Percentiles rank a stretch among this genome's conserved stretches.
phyloP scores from a whole-genome alignment of 2,113 vertebrate genomes.

The Gopherus flavomarginatus region DNA sequence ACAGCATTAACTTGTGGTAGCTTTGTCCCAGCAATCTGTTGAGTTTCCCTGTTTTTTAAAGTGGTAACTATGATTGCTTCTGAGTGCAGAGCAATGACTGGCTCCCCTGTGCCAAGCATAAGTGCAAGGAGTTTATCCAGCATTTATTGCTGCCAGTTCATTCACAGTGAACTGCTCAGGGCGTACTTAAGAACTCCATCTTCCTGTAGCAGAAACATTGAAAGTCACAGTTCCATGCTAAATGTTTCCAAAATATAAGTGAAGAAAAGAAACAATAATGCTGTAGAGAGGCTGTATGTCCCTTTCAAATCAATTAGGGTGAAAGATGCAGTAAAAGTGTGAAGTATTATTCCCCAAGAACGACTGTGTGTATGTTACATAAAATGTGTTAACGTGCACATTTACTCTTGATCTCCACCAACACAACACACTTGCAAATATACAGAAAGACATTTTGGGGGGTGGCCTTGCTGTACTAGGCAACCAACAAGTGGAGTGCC shows the following conservation, averaged over 20 bases:
- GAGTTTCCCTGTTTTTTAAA: constrained; percentile 19
- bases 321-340: constrained; percentile 19
- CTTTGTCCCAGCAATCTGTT: constrained; percentile 6
- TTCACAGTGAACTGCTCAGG: neutral
- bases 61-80: constrained; percentile 30
- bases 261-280: neutral
- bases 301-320: constrained; percentile 14
- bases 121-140: neutral
- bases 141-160: neutral
- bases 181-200: neutral
- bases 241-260: constrained; percentile 8
- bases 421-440: neutral
- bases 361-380: neutral
- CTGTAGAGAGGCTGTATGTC: neutral
- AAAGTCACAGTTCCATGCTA: neutral
- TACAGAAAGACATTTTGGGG: neutral
- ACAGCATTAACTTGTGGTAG: neutral
- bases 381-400: neutral
- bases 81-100: neutral
- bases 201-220: neutral
- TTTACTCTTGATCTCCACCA: neutral
- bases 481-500: neutral
- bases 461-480: neutral
- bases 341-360: neutral
- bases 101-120: neutral